Evolutionary conservation across 2,797 vertebrate species (phyloP).

Genomic region (Brachyalestes nurse): DNA sequence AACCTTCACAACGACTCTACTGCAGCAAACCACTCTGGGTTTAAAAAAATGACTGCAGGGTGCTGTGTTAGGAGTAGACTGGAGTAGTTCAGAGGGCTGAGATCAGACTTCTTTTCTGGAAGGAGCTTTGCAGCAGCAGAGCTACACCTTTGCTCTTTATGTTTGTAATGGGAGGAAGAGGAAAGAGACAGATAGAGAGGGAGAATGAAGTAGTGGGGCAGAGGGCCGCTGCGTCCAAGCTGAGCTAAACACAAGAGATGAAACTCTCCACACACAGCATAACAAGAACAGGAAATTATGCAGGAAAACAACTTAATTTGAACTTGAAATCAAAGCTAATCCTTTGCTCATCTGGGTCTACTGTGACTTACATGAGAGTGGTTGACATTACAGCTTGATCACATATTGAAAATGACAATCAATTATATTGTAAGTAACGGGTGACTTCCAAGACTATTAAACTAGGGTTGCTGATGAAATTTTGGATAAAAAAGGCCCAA

Average conservation of each 20-base stretch:
- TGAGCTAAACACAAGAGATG: background rate
- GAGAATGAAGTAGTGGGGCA: background rate
- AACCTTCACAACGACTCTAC: background rate
- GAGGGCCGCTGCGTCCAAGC: background rate
- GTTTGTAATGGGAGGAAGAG: background rate
- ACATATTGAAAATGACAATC: background rate
- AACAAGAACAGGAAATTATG: background rate
- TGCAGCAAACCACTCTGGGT: conserved; percentile 17
- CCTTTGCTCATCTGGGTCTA: too few relatives aligned
- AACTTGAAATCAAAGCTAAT: background rate
- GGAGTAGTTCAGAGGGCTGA: background rate
- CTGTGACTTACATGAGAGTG: too few relatives aligned
- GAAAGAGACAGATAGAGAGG: background rate
- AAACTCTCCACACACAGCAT: background rate
- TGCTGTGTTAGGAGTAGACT: conserved; percentile 1
- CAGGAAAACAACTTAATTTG: background rate
- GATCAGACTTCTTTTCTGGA: conserved; percentile 3
- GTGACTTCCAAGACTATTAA: background rate
- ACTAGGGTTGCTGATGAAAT: too few relatives aligned
- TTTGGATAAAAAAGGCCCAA: too few relatives aligned
- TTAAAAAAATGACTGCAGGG: conserved; percentile 18
- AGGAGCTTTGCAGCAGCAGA: conserved; percentile 38
- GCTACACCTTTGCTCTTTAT: conserved; percentile 21
- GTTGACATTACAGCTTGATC: too few relatives aligned
- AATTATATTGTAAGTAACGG: background rate